Percentiles rank a stretch among this genome's conserved stretches.
phyloP scores from a whole-genome alignment of 2,888 invertebrate species.

The Salticus scenicus region DNA sequence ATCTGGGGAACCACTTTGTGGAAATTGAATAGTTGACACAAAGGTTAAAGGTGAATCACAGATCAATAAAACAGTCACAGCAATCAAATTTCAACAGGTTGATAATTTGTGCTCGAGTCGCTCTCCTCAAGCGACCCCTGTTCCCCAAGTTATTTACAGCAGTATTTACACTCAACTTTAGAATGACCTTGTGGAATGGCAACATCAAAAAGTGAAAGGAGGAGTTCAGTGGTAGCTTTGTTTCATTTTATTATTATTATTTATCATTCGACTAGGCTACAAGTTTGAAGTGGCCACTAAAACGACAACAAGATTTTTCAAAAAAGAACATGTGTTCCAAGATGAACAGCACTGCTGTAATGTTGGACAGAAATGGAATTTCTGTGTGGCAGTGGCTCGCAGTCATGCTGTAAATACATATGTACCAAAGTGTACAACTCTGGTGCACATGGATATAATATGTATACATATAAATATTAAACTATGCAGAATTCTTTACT shows the following conservation, averaged over 20 bases:
- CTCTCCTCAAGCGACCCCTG: conserved; percentile 2
- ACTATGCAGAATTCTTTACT: conserved; percentile 67
- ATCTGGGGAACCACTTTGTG: neutral
- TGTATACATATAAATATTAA: conserved; percentile 69
- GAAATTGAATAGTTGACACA: neutral
- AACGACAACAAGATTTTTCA: conserved; percentile 69
- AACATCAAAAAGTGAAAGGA: conserved; percentile 64
- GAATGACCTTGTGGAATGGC: conserved; percentile 62
- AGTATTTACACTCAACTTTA: conserved; percentile 67
- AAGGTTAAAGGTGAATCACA: neutral
- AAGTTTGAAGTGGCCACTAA: conserved; percentile 69
- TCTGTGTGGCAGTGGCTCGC: conserved; percentile 67
- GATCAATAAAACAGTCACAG: neutral
- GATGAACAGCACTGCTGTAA: conserved; percentile 67
- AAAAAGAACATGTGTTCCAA: conserved; percentile 65
- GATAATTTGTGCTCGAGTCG: conserved; percentile 1
- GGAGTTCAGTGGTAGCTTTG: conserved; percentile 65
- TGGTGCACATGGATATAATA: conserved; percentile 39
- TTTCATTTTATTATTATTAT: conserved; percentile 13
- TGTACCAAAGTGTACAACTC: neutral
- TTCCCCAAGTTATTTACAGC: conserved; percentile 60
- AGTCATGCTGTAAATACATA: conserved; percentile 48
- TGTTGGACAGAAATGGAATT: conserved; percentile 68
- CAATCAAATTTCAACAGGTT: conserved; percentile 6
- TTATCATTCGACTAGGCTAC: conserved; percentile 48